phyloP scores from a whole-genome alignment of 1,140 invertebrate species.

The Myzus persicae region DNA sequence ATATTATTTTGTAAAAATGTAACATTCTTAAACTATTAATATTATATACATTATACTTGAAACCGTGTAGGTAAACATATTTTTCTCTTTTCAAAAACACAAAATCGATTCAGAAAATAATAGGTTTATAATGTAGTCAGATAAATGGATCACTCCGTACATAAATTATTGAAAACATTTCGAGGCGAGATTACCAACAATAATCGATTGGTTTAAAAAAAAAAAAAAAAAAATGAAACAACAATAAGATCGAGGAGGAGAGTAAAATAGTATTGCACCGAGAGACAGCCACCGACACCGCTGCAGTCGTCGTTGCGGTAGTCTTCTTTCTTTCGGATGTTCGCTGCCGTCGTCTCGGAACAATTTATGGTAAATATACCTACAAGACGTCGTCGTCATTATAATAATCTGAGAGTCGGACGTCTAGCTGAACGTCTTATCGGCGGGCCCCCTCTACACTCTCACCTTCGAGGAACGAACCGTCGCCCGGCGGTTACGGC shows the following conservation, averaged over 20 bases:
- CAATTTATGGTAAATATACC: not conserved
- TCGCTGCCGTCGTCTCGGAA: not conserved
- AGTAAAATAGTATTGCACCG: not conserved
- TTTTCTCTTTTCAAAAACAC: not conserved
- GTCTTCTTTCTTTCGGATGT: not conserved
- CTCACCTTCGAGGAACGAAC: not conserved
- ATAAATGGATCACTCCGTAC: not conserved
- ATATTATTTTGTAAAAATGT: not conserved
- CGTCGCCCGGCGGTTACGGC: not conserved
- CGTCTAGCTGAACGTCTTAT: not conserved
- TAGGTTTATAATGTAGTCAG: not conserved
- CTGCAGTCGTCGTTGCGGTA: not conserved
- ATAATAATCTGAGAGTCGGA: slow-evolving; percentile 2
- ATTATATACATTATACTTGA: too few relatives aligned
- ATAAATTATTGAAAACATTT: not conserved
- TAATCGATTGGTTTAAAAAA: not conserved
- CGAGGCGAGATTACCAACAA: not conserved
- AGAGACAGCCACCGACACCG: not conserved
- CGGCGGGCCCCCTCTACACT: not conserved
- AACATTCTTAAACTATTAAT: not conserved
- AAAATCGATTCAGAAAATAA: not conserved
- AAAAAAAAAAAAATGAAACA: not conserved
- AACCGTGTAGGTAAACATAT: not conserved
- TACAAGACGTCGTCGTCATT: not conserved
- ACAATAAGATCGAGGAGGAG: not conserved